A percentile compares a stretch with the other conserved stretches of the same genome.
These are phyloP conservation scores for Cryptotis parvus DNA, from an alignment of 2,113 vertebrate genomes.

Conservation along the genomic window DNA sequence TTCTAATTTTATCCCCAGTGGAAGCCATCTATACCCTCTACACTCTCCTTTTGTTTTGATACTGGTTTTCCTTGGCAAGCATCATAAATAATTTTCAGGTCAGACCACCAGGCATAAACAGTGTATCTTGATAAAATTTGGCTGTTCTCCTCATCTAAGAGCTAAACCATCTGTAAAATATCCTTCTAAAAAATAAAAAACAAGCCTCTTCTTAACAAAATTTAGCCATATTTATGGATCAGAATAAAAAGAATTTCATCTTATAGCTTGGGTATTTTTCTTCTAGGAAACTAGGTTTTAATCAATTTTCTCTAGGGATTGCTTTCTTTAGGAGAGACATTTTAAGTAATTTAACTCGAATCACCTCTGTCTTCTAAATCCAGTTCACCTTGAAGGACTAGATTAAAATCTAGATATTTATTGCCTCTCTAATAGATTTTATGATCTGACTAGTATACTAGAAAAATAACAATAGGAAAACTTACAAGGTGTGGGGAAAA, in stretches of 20 bases:
- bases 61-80: background rate
- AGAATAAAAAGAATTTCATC: constrained; percentile 13
- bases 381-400: background rate
- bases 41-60: background rate
- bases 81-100: background rate
- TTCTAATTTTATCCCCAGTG: too few species aligned
- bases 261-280: background rate
- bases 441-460: background rate
- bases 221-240: background rate
- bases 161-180: background rate
- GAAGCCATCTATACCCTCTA: background rate
- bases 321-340: background rate
- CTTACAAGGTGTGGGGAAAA: too few species aligned
- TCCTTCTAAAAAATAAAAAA: constrained; percentile 24
- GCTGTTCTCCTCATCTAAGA: background rate
- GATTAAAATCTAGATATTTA: background rate
- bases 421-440: background rate
- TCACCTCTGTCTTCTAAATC: background rate
- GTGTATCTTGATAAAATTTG: constrained; percentile 7
- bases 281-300: background rate
- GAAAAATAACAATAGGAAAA: constrained; percentile 1
- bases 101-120: background rate
- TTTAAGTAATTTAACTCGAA: constrained; percentile 9
- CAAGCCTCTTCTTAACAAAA: constrained; percentile 6
- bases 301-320: background rate